Evolutionary conservation across 2,888 invertebrate genomes (phyloP), one percentile per base, ranked within the genome.

Genomic region (Ormyrus labotus): DNA sequence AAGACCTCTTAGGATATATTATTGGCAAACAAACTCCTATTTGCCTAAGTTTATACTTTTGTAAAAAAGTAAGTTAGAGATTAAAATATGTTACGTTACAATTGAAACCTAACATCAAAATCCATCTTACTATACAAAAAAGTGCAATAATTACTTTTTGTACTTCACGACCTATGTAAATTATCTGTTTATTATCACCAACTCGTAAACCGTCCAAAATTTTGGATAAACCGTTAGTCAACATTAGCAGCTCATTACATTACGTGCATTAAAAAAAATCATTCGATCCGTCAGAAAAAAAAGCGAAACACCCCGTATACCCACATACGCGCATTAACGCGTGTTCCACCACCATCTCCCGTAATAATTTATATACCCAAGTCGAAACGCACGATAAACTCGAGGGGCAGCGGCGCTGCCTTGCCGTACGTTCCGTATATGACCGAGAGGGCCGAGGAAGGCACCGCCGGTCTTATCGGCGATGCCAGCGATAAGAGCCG

Each of bases 401-500:
- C 60, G 53, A 76, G 47, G 61, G 68, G 68, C 57, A 47, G 6
- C 53, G 57, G 55, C 61, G 68, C 57, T 47, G 6, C 53, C 53
- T 57, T 34, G 19, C 10, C 67, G 53, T 65, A 60, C 65, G 64
- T 77, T 76, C 63, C 10, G 69, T 55, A 53, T 34, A 11, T 53
- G 11, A n/a, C 51, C 10, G 50, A 34, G 57, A 68, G n/a, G 34
- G 34, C 34, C 13, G 67, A 10, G 63, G 57, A 10, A 34, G 58
- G 63, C 64, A 60, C 47, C 34, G 65, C 71, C 60, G 47, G 73
- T 78, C 71, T 81, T 82, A 81, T 84, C 81, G 82, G 83, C 84
- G 85, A 86, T 84, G 83, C 83, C 45, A 81, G 82, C 5, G 8
- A 83, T 86, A 87, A 85, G 86, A 85, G 81, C 80, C 76, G 85